Evolutionary conservation across 2,797 vertebrate species (phyloP).

Genomic region (Adrianichthys oophorus): DNA sequence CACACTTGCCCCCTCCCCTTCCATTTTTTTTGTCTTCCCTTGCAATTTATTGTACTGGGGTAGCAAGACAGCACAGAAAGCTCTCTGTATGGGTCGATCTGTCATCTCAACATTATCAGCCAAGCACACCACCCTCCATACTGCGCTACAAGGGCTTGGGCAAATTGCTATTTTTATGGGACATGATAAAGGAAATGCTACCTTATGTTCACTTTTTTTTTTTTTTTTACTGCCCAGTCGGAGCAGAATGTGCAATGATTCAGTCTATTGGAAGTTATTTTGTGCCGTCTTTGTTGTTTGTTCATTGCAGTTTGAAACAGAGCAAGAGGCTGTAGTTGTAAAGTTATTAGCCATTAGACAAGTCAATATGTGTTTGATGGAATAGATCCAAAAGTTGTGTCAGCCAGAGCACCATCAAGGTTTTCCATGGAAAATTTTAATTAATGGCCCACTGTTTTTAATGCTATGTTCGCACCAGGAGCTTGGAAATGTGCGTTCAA

Average conservation of each 20-base stretch:
- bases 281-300: constrained; percentile 39
- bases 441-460: constrained; percentile 2
- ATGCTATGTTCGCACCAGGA: no score
- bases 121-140: constrained; percentile 92
- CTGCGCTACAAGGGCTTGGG: constrained; percentile 92
- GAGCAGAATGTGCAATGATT: constrained; percentile 69
- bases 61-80: constrained; percentile 86
- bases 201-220: constrained; percentile 84
- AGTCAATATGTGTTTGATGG: constrained; percentile 30
- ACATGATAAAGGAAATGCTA: constrained; percentile 96
- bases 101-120: constrained; percentile 96
- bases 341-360: constrained; percentile 42
- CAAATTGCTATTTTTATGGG: constrained; percentile 98
- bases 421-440: constrained; percentile 41
- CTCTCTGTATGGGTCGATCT: constrained; percentile 90
- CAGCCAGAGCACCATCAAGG: constrained; percentile 32
- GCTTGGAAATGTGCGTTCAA: no score
- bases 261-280: constrained; percentile 67
- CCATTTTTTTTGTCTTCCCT: constrained; percentile 62
- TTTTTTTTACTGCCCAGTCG: constrained; percentile 88
- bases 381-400: constrained; percentile 27
- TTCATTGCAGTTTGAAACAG: constrained; percentile 33
- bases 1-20: constrained; percentile 17
- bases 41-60: constrained; percentile 88
- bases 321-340: constrained; percentile 36